Evolutionary conservation across 2,797 vertebrate genomes (phyloP).

Genomic region (Oreochromis grahami): DNA sequence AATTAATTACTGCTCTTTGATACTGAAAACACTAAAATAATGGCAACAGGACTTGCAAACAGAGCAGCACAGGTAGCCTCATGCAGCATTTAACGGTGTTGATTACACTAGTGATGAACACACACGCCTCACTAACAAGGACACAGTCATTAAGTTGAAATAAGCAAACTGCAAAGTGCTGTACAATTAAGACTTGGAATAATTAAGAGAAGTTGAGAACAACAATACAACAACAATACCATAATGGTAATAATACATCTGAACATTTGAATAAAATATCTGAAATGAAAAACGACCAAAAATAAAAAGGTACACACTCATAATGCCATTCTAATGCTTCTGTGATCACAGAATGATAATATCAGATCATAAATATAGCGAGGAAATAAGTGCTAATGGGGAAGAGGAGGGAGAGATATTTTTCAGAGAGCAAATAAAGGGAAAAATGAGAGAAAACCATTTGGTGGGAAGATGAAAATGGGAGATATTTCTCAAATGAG

Average conservation of each 20-base stretch:
- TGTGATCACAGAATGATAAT: conserved; percentile 9
- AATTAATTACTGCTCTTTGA: not conserved
- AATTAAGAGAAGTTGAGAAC: not conserved
- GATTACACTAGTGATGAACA: not conserved
- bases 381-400: conserved; percentile 3
- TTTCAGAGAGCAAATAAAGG: conserved; percentile 4
- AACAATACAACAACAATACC: not conserved
- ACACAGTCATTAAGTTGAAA: not conserved
- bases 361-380: not conserved
- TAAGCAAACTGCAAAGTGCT: not conserved
- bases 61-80: not conserved
- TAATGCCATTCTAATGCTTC: not conserved
- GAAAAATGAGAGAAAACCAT: conserved; percentile 12
- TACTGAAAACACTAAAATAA: not conserved
- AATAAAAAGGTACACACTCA: not conserved
- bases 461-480: conserved; percentile 25
- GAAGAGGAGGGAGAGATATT: not conserved
- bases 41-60: not conserved
- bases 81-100: not conserved
- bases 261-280: not conserved
- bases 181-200: not conserved
- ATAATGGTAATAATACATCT: not conserved
- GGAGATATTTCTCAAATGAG: conserved; percentile 19
- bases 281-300: not conserved
- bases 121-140: not conserved